Evolutionary conservation across 2,888 invertebrate genomes (phyloP), one percentile per base, ranked within the genome.

Genomic region (Meiosimyza decipiens): DNA sequence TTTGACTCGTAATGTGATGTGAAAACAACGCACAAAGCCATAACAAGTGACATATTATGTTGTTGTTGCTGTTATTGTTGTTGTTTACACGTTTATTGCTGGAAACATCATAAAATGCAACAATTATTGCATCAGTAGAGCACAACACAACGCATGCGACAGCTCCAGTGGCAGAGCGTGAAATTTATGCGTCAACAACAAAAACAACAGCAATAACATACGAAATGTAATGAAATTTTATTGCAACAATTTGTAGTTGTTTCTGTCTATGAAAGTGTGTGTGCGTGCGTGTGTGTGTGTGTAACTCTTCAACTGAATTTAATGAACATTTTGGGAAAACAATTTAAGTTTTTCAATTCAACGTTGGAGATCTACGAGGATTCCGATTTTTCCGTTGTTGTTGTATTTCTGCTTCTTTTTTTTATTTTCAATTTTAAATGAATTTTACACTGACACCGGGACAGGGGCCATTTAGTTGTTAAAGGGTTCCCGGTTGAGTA

Each of bases 271-370:
- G 55, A 40, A 40, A 4, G 66, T 40, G n/a, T 49, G 28, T 16
- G 50, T 51, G n/a, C 18, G 28, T 16, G 50, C 28, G 18, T 51
- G 67, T 67, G 22, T 55, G 47, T 22, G 67, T 55, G 54, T 67
- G 1, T 2, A 1, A 22, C 22, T 22, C 59, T 51, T 60, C 52
- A 65, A 69, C 50, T 60, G 59, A 69, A 28, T 69, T 59, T 69
- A 69, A 69, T 69, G 68, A 69, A 59, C 59, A 60, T 69, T 69
- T 57, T 49, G 55, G 65, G 67, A 33, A 67, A 67, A 55, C 40
- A 57, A 49, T 67, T 67, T 40, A 50, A 54, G 66, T 65, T 65
- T 54, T 66, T 50, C 49, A 64, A 52, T 66, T 22, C 6, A 15
- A 54, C 40, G 6, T 40, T 40, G 9, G 7, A 40, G 40, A 40